A percentile compares a stretch with the other conserved stretches of the same genome.
Evolutionary conservation across 1,140 invertebrate genomes (phyloP).

Genomic region (Argopecten irradians): DNA sequence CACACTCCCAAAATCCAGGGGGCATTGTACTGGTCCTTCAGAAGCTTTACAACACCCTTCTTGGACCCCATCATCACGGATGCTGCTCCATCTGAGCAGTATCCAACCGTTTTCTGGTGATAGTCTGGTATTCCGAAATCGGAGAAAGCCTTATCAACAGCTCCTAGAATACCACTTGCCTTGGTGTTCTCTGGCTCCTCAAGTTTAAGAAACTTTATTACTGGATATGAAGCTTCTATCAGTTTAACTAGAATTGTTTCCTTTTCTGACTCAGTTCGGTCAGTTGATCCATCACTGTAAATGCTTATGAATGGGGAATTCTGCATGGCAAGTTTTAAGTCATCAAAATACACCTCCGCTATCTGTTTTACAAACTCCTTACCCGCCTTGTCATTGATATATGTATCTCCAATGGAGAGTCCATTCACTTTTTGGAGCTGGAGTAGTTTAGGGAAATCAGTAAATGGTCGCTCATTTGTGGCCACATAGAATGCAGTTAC

Average conservation of each 20-base stretch:
- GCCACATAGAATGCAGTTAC: conserved; percentile 46
- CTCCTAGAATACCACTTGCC: conserved; percentile 25
- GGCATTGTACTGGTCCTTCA: conserved; percentile 27
- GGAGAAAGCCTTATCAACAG: conserved; percentile 29
- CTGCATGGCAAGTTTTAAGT: conserved; percentile 28
- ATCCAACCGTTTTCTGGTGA: conserved; percentile 31
- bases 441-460: conserved; percentile 49
- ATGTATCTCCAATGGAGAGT: conserved; percentile 30
- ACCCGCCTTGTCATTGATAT: conserved; percentile 44
- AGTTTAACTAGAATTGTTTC: conserved; percentile 34
- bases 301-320: conserved; percentile 41
- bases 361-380: conserved; percentile 43
- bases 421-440: conserved; percentile 47
- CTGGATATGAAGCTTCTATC: conserved; percentile 28
- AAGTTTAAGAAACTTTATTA: conserved; percentile 30
- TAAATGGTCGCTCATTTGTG: conserved; percentile 44
- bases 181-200: conserved; percentile 33
- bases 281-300: conserved; percentile 48
- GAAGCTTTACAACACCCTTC: conserved; percentile 29
- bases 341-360: conserved; percentile 41
- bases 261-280: conserved; percentile 33
- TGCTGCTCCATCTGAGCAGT: conserved; percentile 46
- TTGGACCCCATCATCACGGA: conserved; percentile 31
- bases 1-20: conserved; percentile 43
- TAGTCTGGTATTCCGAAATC: conserved; percentile 25